phyloP scores from a whole-genome alignment of 2,113 vertebrate species.

The Dasyprocta punctata region DNA sequence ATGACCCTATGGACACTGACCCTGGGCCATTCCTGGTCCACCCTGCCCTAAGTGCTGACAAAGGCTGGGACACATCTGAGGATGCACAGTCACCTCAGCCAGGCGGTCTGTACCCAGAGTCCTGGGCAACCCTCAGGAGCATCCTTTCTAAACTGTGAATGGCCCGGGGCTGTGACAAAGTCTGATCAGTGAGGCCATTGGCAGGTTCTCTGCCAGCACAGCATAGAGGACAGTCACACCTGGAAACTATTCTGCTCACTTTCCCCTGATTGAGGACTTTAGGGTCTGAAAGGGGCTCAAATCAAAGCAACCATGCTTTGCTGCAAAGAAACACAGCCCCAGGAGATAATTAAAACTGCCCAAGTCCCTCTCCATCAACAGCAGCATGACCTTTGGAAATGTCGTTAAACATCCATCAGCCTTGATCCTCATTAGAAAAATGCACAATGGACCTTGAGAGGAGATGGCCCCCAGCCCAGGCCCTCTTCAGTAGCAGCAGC shows the following conservation, averaged over 20 bases:
- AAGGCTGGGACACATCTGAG: no score
- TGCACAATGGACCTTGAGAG: neutral
- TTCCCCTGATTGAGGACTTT: neutral
- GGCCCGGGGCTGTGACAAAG: neutral
- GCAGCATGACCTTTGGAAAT: neutral
- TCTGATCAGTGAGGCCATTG: neutral
- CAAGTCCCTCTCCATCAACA: neutral
- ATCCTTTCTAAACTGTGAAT: no score
- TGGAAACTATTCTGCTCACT: rapidly evolving
- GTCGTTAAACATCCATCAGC: neutral
- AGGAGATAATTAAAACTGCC: neutral
- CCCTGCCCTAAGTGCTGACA: neutral
- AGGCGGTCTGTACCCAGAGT: no score
- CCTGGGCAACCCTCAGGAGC: neutral
- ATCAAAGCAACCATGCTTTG: rapidly evolving
- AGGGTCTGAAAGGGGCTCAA: neutral
- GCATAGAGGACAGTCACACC: neutral
- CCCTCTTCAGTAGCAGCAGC: neutral
- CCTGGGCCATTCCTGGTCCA: neutral
- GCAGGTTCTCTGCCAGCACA: neutral
- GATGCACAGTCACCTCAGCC: neutral
- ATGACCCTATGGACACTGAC: neutral
- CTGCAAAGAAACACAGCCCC: neutral
- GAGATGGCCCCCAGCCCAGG: neutral
- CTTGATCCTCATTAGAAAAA: neutral